Base-by-base conservation (phyloP, 2,797 vertebrate species). In the Gymnoscopelus braueri region DNA sequence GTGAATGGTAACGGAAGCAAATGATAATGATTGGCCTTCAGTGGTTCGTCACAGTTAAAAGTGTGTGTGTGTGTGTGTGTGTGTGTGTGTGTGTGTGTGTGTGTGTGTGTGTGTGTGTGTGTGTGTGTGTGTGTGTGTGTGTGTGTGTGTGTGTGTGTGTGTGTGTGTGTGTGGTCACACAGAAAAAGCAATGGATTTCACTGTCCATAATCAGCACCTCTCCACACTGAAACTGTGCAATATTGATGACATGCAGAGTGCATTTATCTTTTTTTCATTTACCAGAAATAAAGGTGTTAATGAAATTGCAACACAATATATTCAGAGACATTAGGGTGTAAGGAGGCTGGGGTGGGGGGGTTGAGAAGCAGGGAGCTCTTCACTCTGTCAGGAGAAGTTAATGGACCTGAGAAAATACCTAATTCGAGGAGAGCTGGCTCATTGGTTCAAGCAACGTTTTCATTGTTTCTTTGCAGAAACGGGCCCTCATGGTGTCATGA, bases 301-400 rank as follows among this genome's bases (percentile, higher is more conserved):
- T 64, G 49, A 75, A 60, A 75, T 63, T 65, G 48, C 44, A 68
- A 65, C 61, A 67, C 51, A 60, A 23, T 13, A 50, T 58, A 47
- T 66, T 67, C 50, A 76, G 47, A 51, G 56, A n/a, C 51, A 62
- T 62, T 47, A 35, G 51, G 60, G 24, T 54, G 55, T 14, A 15
- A 60, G 35, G 47, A 19, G 44, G 12, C 39, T 44, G 23, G 23
- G 65, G 55, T 69, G 53, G 19, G 32, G 1, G 58, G 15, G 55
- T 24, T 53, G 58, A 26, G 12, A 26, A 4, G 19, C 55, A 29
- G 24, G 47, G 59, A 68, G 14, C 24, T 12, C 9, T 15, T 52
- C 39, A 39, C 26, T 50, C 39, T 44, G 60, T 54, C 19, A 52
- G 19, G 9, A 50, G 48, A 32, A 65, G 50, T 51, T 61, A 60